A percentile compares a stretch with the other conserved stretches of the same genome.
These are phyloP conservation scores for Callopanchax toddi DNA, from an alignment of 2,113 vertebrate genomes.

Conservation along the genomic window DNA sequence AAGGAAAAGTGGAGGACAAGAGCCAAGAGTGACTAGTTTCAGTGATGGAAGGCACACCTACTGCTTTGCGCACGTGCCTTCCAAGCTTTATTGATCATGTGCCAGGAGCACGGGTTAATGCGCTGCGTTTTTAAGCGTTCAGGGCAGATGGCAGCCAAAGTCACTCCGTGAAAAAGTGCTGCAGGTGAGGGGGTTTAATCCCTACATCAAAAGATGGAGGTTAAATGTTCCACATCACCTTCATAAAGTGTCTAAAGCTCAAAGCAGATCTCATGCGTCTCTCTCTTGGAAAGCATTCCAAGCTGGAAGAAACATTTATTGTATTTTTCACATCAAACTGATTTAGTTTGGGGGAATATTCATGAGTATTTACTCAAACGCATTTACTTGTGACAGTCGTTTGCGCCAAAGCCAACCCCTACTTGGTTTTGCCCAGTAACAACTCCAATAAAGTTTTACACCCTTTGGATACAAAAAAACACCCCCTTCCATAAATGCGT, in stretches of 20 bases:
- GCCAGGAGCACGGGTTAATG: constrained; percentile 61
- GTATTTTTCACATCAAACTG: not conserved
- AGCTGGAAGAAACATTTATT: not conserved
- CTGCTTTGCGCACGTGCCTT: not conserved
- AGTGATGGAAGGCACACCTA: constrained; percentile 54
- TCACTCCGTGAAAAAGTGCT: constrained; percentile 61
- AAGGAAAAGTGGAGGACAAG: constrained; percentile 3
- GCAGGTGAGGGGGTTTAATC: constrained; percentile 48
- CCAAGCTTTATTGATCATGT: constrained; percentile 66
- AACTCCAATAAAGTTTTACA: not conserved
- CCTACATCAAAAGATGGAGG: constrained; percentile 49
- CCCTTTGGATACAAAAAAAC: not conserved
- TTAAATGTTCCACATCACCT: constrained; percentile 60
- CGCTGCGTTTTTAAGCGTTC: constrained; percentile 54
- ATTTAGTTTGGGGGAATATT: not conserved
- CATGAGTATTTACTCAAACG: not conserved
- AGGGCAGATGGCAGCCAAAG: constrained; percentile 53
- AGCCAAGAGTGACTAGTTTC: constrained; percentile 58
- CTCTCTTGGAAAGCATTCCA: not conserved
- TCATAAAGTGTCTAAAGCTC: constrained; percentile 35
- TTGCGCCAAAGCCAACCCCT: not conserved
- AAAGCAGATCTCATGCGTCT: not conserved
- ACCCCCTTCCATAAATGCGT: not conserved
- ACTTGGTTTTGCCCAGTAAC: not conserved
- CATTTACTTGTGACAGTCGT: not conserved